Conservation (phyloP, 1,140 invertebrate species). For the Carcinoscorpius rotundicauda region DNA sequence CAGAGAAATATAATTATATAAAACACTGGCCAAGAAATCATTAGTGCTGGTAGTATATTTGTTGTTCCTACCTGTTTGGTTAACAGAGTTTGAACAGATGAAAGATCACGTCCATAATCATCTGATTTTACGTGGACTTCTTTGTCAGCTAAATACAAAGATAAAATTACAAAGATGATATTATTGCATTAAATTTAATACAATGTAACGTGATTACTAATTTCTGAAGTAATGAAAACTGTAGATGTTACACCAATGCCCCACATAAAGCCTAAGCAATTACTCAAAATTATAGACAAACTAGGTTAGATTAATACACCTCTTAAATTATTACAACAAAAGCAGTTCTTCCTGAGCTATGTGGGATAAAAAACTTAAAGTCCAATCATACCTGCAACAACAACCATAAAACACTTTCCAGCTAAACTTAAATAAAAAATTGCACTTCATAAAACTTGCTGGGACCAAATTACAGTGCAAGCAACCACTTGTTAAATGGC, state of each 20-base stretch:
- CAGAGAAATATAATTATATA: too few relatives aligned
- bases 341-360: too few relatives aligned
- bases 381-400: too few relatives aligned
- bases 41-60: constrained; percentile 51
- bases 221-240: constrained; percentile 89
- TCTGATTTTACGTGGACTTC: constrained; percentile 88
- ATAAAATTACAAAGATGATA: constrained; percentile 36
- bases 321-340: too few relatives aligned
- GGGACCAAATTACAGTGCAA: not conserved
- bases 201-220: too few relatives aligned
- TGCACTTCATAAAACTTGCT: not conserved
- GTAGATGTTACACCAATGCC: constrained; percentile 79
- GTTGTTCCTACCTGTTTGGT: constrained; percentile 88
- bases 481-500: not conserved
- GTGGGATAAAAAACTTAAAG: not conserved
- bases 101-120: constrained; percentile 83
- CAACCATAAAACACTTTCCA: constrained; percentile 81
- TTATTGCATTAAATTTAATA: too few relatives aligned
- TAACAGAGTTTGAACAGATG: constrained; percentile 82
- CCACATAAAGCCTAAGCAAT: constrained; percentile 93
- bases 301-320: constrained; percentile 32
- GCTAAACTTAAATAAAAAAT: constrained; percentile 55
- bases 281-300: constrained; percentile 86
- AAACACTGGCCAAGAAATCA: too few relatives aligned
- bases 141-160: constrained; percentile 94